Conservation (phyloP, 2,888 invertebrate species). For the Eutolmus rufibarbis region DNA sequence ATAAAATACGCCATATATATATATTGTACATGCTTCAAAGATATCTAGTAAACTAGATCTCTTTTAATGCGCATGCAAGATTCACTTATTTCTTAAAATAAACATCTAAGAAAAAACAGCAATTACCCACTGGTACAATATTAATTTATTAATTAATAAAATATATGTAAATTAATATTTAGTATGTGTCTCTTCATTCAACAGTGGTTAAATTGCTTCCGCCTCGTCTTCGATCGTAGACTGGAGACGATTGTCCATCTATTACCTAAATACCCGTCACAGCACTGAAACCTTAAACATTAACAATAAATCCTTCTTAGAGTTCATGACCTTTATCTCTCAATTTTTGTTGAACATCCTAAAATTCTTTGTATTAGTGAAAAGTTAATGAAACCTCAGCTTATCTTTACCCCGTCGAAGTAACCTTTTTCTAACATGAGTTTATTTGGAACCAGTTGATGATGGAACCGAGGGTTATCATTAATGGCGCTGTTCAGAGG, state of each 20-base stretch:
- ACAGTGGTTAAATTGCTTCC: conserved; percentile 16
- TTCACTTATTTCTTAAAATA: too few relatives aligned
- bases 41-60: too few relatives aligned
- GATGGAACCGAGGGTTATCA: conserved; percentile 76
- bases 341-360: neutral
- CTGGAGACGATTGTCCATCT: neutral
- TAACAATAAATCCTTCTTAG: neutral
- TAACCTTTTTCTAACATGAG: conserved; percentile 73
- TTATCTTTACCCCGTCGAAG: conserved; percentile 53
- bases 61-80: too few relatives aligned
- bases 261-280: neutral
- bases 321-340: neutral
- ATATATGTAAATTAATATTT: too few relatives aligned
- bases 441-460: conserved; percentile 83
- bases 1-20: too few relatives aligned
- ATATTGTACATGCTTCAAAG: too few relatives aligned
- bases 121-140: too few relatives aligned
- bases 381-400: neutral
- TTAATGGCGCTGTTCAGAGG: conserved; percentile 73
- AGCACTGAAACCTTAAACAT: neutral
- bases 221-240: neutral
- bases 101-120: too few relatives aligned
- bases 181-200: too few relatives aligned
- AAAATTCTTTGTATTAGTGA: neutral
- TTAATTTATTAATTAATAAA: too few relatives aligned